Evolutionary conservation across 1,140 invertebrate species (phyloP).

Genomic region (Drosophila repleta): DNA sequence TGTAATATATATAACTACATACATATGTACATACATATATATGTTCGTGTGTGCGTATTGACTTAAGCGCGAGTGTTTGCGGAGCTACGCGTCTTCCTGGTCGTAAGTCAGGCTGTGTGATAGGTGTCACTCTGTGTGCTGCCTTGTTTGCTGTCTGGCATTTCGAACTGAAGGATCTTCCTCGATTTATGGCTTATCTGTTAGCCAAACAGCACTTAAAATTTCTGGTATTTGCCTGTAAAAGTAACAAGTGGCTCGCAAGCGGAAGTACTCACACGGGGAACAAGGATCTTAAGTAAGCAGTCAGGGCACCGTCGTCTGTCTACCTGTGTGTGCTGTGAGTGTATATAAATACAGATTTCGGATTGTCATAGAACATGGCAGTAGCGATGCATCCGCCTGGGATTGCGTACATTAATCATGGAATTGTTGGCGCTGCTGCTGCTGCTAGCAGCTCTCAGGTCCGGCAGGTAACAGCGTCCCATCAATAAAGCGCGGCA

Average conservation of each 20-base stretch:
- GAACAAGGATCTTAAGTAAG: conserved; percentile 52
- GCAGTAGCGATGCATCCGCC: conserved; percentile 25
- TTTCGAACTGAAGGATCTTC: conserved; percentile 64
- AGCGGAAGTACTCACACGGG: conserved; percentile 54
- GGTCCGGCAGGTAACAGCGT: conserved; percentile 48
- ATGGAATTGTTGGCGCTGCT: conserved; percentile 46
- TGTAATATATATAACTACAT: not conserved
- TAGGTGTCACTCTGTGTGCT: conserved; percentile 58
- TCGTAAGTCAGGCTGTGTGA: conserved; percentile 2
- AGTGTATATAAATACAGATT: conserved; percentile 50
- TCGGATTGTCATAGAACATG: conserved; percentile 45
- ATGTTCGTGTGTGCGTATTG: not conserved
- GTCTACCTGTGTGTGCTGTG: conserved; percentile 56
- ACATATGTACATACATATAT: not conserved
- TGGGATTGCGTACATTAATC: conserved; percentile 57
- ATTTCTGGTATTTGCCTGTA: conserved; percentile 56
- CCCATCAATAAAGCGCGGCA: conserved; percentile 65
- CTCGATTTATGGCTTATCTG: conserved; percentile 51
- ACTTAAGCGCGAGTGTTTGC: conserved; percentile 17
- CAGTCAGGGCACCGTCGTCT: conserved; percentile 3
- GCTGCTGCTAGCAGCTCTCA: conserved; percentile 28
- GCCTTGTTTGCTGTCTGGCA: conserved; percentile 43
- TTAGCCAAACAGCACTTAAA: conserved; percentile 69
- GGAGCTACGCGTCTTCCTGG: conserved; percentile 30
- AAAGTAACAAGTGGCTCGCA: conserved; percentile 65